These are phyloP conservation scores for Oxyteleia sp. DNA, from an alignment of 2,888 invertebrate species.

Conservation along the genomic window DNA sequence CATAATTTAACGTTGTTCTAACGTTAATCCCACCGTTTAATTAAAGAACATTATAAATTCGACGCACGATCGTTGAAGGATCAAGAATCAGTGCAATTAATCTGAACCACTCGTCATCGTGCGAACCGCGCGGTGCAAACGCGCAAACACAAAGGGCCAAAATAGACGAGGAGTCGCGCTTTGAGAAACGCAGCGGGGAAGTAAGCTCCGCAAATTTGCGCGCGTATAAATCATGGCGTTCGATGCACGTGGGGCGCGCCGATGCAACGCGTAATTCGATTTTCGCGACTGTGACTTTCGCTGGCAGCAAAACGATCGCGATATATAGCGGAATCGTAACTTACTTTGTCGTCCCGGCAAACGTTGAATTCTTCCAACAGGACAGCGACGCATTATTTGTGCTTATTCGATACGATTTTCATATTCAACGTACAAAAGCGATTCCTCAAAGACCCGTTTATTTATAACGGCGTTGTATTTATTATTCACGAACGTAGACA, in stretches of 20 bases:
- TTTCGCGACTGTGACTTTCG: slow-evolving; percentile 38
- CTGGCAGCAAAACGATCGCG: slow-evolving; percentile 35
- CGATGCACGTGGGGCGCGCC: slow-evolving; percentile 20
- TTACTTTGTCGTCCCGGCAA: slow-evolving; percentile 37
- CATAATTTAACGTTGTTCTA: no score
- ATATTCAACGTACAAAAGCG: slow-evolving; percentile 22
- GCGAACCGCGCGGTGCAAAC: slow-evolving; percentile 5
- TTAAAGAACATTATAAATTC: no score
- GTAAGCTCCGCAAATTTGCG: slow-evolving; percentile 78
- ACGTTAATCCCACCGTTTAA: no score
- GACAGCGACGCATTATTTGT: slow-evolving; percentile 32
- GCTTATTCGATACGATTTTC: slow-evolving; percentile 45
- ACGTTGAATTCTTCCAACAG: slow-evolving; percentile 30
- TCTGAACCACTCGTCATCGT: background rate
- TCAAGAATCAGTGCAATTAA: no score
- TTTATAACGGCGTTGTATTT: slow-evolving; percentile 27
- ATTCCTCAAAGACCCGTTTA: slow-evolving; percentile 41
- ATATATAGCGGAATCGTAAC: slow-evolving; percentile 41
- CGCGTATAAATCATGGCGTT: slow-evolving; percentile 80
- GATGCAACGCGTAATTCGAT: slow-evolving; percentile 47
- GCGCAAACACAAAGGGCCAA: slow-evolving; percentile 16
- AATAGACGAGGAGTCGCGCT: slow-evolving; percentile 34
- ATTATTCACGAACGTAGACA: slow-evolving; percentile 24
- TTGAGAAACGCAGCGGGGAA: slow-evolving; percentile 81
- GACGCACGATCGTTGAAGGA: no score